These are phyloP conservation scores for Pocillopora meandrina DNA, from an alignment of 92 coral and sea anemone genomes.

Conservation along the genomic window DNA sequence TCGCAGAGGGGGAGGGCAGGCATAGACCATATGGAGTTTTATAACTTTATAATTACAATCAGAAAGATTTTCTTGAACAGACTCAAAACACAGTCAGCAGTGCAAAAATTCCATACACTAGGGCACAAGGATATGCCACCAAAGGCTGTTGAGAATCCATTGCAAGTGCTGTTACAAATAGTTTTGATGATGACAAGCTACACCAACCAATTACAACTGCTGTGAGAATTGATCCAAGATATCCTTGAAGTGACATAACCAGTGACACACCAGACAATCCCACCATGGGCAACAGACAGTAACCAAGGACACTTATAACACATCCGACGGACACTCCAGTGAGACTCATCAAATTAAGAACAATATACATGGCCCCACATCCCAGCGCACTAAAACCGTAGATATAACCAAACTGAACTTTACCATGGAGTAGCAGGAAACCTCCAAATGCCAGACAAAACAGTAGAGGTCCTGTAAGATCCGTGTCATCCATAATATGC, in stretches of 20 bases:
- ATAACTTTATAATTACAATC: not conserved
- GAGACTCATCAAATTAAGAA: slow-evolving; percentile 94
- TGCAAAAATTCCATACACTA: slow-evolving; percentile 94
- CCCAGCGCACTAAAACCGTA: slow-evolving; percentile 93
- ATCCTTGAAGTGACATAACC: slow-evolving; percentile 83
- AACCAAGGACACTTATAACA: slow-evolving; percentile 92
- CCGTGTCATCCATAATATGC: slow-evolving; percentile 98
- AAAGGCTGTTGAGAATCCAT: slow-evolving; percentile 97
- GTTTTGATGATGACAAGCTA: slow-evolving; percentile 92
- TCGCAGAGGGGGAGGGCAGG: too few relatives aligned
- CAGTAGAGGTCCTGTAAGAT: slow-evolving; percentile 91
- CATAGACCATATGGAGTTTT: too few relatives aligned
- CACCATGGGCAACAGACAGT: slow-evolving; percentile 95
- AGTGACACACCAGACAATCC: slow-evolving; percentile 78
- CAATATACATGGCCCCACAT: slow-evolving; percentile 85
- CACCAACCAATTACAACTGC: slow-evolving; percentile 93
- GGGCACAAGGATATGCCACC: slow-evolving; percentile 97
- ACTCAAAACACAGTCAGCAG: slow-evolving; percentile 84
- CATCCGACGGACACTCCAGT: slow-evolving; percentile 93
- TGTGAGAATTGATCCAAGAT: slow-evolving; percentile 77
- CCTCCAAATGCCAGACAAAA: slow-evolving; percentile 98
- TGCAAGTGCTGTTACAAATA: slow-evolving; percentile 90
- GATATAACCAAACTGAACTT: slow-evolving; percentile 92
- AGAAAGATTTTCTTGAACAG: not conserved
- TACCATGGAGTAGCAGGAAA: slow-evolving; percentile 88